Base-by-base conservation (phyloP, 2,113 vertebrate species). In the Capricornis sumatraensis region DNA sequence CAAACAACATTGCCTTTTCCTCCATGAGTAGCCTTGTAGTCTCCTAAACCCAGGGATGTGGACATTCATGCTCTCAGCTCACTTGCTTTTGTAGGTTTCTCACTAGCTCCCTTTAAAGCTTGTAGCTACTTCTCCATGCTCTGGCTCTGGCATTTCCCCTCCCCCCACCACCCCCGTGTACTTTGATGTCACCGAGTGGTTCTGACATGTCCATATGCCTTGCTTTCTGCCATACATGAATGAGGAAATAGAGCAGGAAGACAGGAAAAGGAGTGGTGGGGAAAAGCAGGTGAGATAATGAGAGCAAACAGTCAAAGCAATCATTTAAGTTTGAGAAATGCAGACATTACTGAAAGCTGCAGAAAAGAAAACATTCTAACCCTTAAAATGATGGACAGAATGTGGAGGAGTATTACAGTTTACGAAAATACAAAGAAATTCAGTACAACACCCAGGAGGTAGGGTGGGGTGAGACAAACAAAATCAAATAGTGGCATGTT, bases 351-450 rank as follows among this genome's bases (percentile, higher is more conserved):
- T 67, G 94, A 71, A 93, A 91, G n/a, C 40, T 27, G 43, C 93
- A 55, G 33, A 78, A 87, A 58, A 85, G 11, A 58, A 58, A 94
- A 60, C 43, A 85, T 94, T 95, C 47, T 58, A 83, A 89, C 57
- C 47, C 36, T 87, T 58, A 62, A 85, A 78, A 16, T 95, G 82
- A 95, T 43, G 52, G 40, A 45, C 86, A 91, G 88, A 81, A 52
- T 82, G 74, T 84, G 67, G 71, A 47, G 17, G 27, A 87, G 83
- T 76, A 15, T 79, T 81, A 2, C 30, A n/a, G 27, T 83, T 95
- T 64, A 58, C 45, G 47, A 95, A 94, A 97, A 81, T 19, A 94
- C 52, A 60, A 71, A 96, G 47, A 83, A 93, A 94, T 84, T 93
- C 40, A 87, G 33, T 19, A 64, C 14, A 83, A 92, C 3, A 91